These are phyloP conservation scores for Temnothorax longispinosus DNA, from an alignment of 1,140 invertebrate genomes.

Conservation along the genomic window DNA sequence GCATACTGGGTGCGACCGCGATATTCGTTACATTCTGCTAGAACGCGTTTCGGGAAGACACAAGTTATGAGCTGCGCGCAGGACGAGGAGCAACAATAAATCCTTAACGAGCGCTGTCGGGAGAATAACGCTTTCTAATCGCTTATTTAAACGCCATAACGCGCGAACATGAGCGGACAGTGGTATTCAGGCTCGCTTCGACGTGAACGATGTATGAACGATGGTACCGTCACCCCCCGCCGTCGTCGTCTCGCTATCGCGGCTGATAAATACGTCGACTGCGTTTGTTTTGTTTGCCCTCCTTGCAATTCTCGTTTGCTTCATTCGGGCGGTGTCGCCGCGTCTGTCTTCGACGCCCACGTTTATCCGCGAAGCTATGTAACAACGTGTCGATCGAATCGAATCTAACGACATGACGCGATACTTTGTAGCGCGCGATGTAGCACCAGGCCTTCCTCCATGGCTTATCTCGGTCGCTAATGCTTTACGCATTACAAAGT, in stretches of 20 bases:
- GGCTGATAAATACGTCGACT: conserved; percentile 33
- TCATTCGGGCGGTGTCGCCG: neutral
- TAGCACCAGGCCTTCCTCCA: neutral
- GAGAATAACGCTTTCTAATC: conserved; percentile 48
- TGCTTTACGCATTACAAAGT: conserved; percentile 1
- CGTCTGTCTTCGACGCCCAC: conserved; percentile 15
- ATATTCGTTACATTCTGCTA: conserved; percentile 24
- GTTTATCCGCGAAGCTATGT: neutral
- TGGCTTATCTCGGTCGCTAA: conserved; percentile 13
- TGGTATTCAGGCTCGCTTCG: neutral
- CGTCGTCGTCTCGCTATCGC: conserved; percentile 13
- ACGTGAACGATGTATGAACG: conserved; percentile 32
- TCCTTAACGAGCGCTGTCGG: conserved; percentile 17
- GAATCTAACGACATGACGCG: conserved; percentile 15
- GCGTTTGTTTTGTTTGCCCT: conserved; percentile 5
- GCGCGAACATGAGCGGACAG: neutral
- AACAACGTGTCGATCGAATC: conserved; percentile 28
- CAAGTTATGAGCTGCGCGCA: neutral
- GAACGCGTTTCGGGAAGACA: conserved; percentile 22
- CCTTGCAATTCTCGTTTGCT: conserved; percentile 2
- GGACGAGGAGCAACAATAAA: neutral
- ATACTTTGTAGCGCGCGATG: conserved; percentile 16
- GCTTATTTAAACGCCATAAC: neutral
- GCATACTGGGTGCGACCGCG: neutral
- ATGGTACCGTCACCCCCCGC: conserved; percentile 7